Percentiles rank a stretch among this genome's conserved stretches.
These are phyloP conservation scores for Theristus sp. DNA, from an alignment of 2,888 invertebrate species.

Conservation along the genomic window DNA sequence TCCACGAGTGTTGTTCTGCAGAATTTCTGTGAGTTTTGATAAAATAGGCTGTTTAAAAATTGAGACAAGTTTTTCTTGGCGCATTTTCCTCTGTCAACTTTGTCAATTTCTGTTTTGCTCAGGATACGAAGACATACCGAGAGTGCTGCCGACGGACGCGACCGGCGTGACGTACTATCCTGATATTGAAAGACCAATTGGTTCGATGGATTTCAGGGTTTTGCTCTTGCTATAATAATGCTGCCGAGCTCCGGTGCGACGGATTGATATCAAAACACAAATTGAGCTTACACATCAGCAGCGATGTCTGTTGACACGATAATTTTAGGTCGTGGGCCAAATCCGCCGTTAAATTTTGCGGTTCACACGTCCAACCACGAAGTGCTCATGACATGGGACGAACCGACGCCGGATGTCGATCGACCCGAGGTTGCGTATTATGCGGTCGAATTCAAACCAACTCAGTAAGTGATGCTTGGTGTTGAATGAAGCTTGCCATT, in stretches of 20 bases:
- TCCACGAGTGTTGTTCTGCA: too few relatives aligned
- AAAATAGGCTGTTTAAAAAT: too few relatives aligned
- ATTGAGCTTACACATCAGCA: too few relatives aligned
- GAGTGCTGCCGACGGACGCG: background rate
- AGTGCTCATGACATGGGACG: background rate
- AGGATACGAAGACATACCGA: background rate
- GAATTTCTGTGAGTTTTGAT: too few relatives aligned
- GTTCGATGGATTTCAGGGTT: too few relatives aligned
- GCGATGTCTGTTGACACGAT: too few relatives aligned
- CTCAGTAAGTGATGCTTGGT: background rate
- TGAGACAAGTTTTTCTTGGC: too few relatives aligned
- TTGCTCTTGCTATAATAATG: too few relatives aligned
- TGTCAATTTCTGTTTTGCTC: background rate
- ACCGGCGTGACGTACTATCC: background rate
- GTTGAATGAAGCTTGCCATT: too few relatives aligned
- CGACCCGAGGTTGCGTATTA: background rate
- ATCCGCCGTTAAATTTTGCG: background rate
- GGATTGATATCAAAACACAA: too few relatives aligned
- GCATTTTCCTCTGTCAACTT: background rate
- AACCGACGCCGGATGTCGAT: background rate
- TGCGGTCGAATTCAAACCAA: background rate
- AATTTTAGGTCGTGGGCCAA: too few relatives aligned
- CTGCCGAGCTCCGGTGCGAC: too few relatives aligned
- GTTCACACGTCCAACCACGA: background rate
- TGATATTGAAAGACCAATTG: background rate